Evolutionary conservation across 2,797 vertebrate species (phyloP).

Genomic region (Remorina albescens): DNA sequence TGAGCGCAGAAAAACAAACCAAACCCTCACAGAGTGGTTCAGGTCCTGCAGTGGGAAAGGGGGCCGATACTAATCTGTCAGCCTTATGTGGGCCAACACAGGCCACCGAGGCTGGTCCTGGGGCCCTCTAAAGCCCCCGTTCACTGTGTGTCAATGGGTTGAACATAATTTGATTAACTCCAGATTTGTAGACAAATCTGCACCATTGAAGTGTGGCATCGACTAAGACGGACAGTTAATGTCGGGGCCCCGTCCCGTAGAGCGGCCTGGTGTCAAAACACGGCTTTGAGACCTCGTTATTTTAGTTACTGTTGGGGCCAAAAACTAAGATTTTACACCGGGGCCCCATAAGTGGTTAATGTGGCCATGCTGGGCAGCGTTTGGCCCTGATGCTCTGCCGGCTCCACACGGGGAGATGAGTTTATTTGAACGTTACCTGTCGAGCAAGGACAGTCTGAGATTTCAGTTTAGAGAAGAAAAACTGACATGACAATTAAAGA

Average conservation of each 20-base stretch:
- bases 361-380: neutral
- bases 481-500: no score
- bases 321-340: neutral
- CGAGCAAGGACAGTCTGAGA: no score
- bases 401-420: neutral
- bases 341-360: neutral
- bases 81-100: neutral
- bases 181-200: slow-evolving; percentile 36
- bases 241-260: neutral
- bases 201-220: slow-evolving; percentile 27
- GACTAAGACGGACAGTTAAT: slow-evolving; percentile 21
- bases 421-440: no score
- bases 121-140: slow-evolving; percentile 24
- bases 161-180: slow-evolving; percentile 55
- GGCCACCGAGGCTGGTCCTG: neutral
- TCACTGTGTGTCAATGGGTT: slow-evolving; percentile 41
- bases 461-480: no score
- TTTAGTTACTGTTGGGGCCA: slow-evolving; percentile 7
- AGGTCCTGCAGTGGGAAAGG: neutral
- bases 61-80: no score
- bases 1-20: no score
- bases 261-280: neutral
- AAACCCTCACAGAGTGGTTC: no score
- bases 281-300: neutral
- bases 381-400: neutral